These are phyloP conservation scores for Diachasmimorpha longicaudata DNA, from an alignment of 1,140 invertebrate genomes.

Conservation along the genomic window DNA sequence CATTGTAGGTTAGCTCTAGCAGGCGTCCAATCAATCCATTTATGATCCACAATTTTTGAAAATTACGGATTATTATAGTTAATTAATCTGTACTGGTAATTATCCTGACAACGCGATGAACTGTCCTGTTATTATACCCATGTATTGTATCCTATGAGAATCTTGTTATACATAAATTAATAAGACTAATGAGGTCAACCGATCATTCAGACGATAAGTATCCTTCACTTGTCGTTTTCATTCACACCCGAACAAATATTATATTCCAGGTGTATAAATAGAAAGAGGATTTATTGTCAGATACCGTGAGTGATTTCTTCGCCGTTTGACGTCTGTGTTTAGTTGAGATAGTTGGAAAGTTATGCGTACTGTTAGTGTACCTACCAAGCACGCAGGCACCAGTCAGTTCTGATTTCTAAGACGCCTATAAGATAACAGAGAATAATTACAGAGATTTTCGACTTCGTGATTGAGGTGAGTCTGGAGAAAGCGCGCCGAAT, in stretches of 20 bases:
- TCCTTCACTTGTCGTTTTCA: not conserved
- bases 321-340: not conserved
- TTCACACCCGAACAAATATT: not conserved
- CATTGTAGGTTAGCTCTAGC: no score
- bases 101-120: no score
- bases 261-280: not conserved
- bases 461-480: no score
- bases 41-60: no score
- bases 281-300: not conserved
- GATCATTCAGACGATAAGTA: no score
- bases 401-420: slow-evolving; percentile 20
- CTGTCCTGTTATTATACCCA: no score
- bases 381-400: not conserved
- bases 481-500: no score
- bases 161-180: no score
- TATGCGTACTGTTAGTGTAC: not conserved
- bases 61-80: no score
- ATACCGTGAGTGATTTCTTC: not conserved
- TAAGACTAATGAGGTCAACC: not conserved
- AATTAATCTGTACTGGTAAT: no score
- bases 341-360: not conserved
- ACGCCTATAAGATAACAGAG: slow-evolving; percentile 61
- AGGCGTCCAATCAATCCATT: no score
- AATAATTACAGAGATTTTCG: slow-evolving; percentile 52
- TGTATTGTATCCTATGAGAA: no score